Conservation (phyloP, 2,888 invertebrate species). For the Dione juno region DNA sequence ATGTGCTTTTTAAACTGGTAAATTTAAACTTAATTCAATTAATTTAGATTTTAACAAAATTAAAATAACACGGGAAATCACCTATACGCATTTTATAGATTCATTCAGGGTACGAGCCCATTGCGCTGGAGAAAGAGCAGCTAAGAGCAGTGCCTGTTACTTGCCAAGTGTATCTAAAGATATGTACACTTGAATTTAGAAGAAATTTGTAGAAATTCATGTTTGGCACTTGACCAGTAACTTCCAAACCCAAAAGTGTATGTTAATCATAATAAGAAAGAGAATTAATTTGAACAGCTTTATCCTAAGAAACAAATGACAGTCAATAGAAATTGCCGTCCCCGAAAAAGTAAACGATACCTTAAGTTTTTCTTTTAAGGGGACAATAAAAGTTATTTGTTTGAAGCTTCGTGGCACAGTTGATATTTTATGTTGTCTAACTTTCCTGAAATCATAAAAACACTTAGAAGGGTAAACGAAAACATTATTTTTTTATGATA, state of each 20-base stretch:
- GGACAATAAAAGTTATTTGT: constrained; percentile 38
- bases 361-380: constrained; percentile 44
- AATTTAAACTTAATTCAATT: too few species aligned
- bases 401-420: constrained; percentile 11
- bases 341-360: constrained; percentile 44
- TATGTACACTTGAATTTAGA: too few species aligned
- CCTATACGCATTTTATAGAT: too few species aligned
- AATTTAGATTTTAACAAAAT: too few species aligned
- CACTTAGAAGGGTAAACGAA: neutral
- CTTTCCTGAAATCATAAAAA: constrained; percentile 9
- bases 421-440: constrained; percentile 23
- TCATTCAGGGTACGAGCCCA: too few species aligned
- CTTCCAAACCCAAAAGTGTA: neutral
- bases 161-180: too few species aligned
- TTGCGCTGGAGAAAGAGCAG: too few species aligned
- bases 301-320: constrained; percentile 38
- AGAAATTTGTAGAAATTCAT: too few species aligned
- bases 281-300: constrained; percentile 39
- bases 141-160: too few species aligned
- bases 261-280: neutral
- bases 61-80: too few species aligned
- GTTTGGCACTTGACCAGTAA: neutral
- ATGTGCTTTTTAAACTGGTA: too few species aligned
- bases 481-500: constrained; percentile 1
- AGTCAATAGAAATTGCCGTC: constrained; percentile 42